Conservation (phyloP, 2,888 invertebrate species). For the Catocala fraxini region DNA sequence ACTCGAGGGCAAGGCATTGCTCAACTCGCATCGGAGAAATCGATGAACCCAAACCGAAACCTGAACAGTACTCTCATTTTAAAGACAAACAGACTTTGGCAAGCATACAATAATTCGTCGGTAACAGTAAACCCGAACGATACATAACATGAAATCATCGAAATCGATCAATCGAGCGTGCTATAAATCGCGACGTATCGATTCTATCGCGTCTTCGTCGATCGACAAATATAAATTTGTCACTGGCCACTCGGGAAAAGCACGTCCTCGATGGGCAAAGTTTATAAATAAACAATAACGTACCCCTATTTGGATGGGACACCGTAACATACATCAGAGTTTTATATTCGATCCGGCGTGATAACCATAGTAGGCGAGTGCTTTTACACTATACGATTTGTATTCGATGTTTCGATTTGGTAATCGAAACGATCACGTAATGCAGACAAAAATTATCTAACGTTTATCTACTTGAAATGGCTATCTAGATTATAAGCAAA, state of each 20-base stretch:
- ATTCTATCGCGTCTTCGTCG: constrained; percentile 80
- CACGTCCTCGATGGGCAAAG: constrained; percentile 62
- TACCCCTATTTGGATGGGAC: constrained; percentile 72
- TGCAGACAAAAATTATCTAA: no score
- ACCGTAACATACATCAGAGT: constrained; percentile 78
- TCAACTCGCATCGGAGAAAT: constrained; percentile 21
- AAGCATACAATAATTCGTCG: constrained; percentile 62
- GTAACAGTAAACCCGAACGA: constrained; percentile 65
- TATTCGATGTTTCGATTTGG: constrained; percentile 7
- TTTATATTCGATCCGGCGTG: constrained; percentile 71
- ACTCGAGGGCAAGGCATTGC: constrained; percentile 19
- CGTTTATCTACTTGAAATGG: no score
- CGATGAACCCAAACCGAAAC: constrained; percentile 23
- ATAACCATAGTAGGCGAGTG: constrained; percentile 61
- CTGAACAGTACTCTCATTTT: constrained; percentile 39
- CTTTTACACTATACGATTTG: constrained; percentile 58
- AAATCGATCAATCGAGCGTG: constrained; percentile 81
- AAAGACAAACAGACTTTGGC: constrained; percentile 53
- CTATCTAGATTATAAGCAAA: no score
- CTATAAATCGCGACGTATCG: constrained; percentile 83
- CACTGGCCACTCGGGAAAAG: constrained; percentile 80
- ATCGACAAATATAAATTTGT: constrained; percentile 87
- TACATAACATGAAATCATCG: constrained; percentile 77
- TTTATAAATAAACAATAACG: constrained; percentile 87
- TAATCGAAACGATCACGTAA: background rate